Evolutionary conservation across 2,888 invertebrate species (phyloP).

Genomic region (Drosophila tanythrix): DNA sequence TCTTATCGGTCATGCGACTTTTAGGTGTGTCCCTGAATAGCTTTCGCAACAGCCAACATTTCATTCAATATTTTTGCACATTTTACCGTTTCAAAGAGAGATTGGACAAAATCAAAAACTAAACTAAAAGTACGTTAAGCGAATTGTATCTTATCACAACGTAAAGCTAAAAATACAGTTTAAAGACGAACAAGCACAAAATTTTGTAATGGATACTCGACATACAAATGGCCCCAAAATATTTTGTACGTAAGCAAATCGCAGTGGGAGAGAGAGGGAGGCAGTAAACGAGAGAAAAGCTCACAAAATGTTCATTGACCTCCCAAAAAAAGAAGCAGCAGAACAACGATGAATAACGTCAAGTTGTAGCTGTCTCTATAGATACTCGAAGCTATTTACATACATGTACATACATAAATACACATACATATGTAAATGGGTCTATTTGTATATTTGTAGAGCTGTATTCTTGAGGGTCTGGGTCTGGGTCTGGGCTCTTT

Average conservation of each 20-base stretch:
- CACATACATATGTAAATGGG: conserved; percentile 3
- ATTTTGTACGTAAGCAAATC: conserved; percentile 23
- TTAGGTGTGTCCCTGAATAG: conserved; percentile 27
- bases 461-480: conserved; percentile 15
- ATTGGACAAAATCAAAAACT: background rate
- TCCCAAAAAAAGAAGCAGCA: conserved; percentile 27
- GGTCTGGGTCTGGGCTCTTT: conserved; percentile 3
- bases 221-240: conserved; percentile 42
- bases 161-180: conserved; percentile 24
- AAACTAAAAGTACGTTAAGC: conserved; percentile 6
- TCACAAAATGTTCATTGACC: conserved; percentile 78
- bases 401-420: conserved; percentile 2
- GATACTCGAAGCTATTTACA: conserved; percentile 12
- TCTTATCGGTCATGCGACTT: conserved; percentile 48
- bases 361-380: conserved; percentile 20
- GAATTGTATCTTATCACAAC: conserved; percentile 44
- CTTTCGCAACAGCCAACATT: conserved; percentile 35
- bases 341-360: conserved; percentile 27
- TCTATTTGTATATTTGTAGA: conserved; percentile 8
- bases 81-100: conserved; percentile 11
- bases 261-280: background rate
- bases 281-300: conserved; percentile 37
- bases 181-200: conserved; percentile 3
- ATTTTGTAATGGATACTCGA: conserved; percentile 42
- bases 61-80: conserved; percentile 53